Evolutionary conservation across 2,797 vertebrate species (phyloP).

Genomic region (Sparidentex hasta): DNA sequence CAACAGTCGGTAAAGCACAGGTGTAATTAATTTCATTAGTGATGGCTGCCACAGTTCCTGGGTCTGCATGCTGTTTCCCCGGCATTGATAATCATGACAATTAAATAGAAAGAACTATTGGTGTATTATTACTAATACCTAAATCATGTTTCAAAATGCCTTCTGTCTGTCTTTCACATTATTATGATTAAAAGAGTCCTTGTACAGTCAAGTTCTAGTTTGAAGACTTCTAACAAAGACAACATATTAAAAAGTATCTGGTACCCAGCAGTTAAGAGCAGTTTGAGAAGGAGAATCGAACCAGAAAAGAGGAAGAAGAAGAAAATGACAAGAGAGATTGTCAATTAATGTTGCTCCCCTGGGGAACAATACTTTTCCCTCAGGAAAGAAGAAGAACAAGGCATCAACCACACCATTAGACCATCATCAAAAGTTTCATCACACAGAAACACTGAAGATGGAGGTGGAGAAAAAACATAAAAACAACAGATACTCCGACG

Average conservation of each 20-base stretch:
- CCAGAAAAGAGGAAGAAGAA: constrained; percentile 12
- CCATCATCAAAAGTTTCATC: constrained; percentile 60
- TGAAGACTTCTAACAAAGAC: not conserved
- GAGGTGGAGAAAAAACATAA: constrained; percentile 61
- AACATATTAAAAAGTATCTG: not conserved
- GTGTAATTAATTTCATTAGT: no score
- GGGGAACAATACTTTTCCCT: constrained; percentile 46
- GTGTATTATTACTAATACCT: no score
- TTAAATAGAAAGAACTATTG: no score
- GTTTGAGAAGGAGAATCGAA: constrained; percentile 8
- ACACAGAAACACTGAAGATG: constrained; percentile 65
- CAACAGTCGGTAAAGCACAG: no score
- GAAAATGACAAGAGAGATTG: constrained; percentile 27
- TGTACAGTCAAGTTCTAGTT: not conserved
- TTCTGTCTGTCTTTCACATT: no score
- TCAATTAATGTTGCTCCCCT: constrained; percentile 33
- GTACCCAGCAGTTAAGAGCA: not conserved
- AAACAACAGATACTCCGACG: constrained; percentile 46
- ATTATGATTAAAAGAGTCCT: no score
- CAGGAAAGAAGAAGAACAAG: constrained; percentile 42
- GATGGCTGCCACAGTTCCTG: no score
- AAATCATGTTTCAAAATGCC: no score
- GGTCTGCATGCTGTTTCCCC: no score
- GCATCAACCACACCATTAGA: constrained; percentile 47
- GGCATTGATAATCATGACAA: not conserved